phyloP scores from a whole-genome alignment of 2,797 vertebrate species.

The Parambassis ranga region DNA sequence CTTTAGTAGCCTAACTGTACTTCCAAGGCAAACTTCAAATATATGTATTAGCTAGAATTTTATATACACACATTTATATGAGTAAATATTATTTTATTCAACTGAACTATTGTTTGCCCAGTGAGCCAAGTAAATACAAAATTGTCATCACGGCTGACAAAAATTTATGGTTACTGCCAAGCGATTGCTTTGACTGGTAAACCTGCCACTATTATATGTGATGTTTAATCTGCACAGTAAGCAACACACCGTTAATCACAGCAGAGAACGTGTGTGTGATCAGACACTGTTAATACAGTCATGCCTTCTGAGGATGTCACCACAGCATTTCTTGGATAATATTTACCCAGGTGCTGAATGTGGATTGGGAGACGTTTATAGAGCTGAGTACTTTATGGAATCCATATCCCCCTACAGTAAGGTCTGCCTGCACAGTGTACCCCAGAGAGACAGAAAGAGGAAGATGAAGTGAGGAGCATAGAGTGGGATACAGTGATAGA shows the following conservation, averaged over 20 bases:
- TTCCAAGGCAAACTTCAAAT: too few species aligned
- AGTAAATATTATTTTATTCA: too few species aligned
- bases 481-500: slow-evolving; percentile 41
- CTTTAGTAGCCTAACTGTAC: background rate
- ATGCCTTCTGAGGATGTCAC: slow-evolving; percentile 45
- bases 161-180: background rate
- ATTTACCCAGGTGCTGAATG: slow-evolving; percentile 69
- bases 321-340: slow-evolving; percentile 55
- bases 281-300: background rate
- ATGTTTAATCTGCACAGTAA: background rate
- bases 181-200: background rate
- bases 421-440: slow-evolving; percentile 32
- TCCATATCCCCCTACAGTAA: slow-evolving; percentile 38
- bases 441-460: slow-evolving; percentile 15
- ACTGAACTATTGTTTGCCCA: too few species aligned
- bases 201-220: background rate
- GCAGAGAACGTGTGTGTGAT: slow-evolving; percentile 14
- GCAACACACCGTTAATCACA: slow-evolving; percentile 3
- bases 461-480: slow-evolving; percentile 42
- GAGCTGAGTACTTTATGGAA: slow-evolving; percentile 51
- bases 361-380: slow-evolving; percentile 52
- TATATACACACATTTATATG: too few species aligned
- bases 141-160: too few species aligned
- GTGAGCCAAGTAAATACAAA: too few species aligned
- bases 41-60: too few species aligned